Percentiles rank a stretch among this genome's conserved stretches.
phyloP scores from a whole-genome alignment of 2,888 invertebrate genomes.

The Acanthoscelides obtectus region DNA sequence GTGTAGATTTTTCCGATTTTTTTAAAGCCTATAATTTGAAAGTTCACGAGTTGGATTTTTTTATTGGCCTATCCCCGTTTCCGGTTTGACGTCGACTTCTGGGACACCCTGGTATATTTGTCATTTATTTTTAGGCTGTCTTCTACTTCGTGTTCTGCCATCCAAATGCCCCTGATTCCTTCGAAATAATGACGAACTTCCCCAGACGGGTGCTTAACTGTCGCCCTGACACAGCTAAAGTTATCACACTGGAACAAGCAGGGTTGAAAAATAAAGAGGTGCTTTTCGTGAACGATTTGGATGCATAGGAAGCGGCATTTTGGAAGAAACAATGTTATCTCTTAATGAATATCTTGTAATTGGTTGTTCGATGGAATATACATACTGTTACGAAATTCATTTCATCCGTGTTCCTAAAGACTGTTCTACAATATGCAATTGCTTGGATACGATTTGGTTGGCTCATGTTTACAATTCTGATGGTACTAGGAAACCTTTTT shows the following conservation, averaged over 20 bases:
- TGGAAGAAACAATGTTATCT: slow-evolving; percentile 3
- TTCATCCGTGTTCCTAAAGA: background rate
- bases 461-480: no score
- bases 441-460: background rate
- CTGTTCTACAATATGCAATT: background rate
- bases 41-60: no score
- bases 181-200: slow-evolving; percentile 94
- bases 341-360: slow-evolving; percentile 3
- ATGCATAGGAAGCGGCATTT: slow-evolving; percentile 55
- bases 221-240: slow-evolving; percentile 49
- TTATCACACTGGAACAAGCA: slow-evolving; percentile 63
- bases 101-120: background rate
- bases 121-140: slow-evolving; percentile 68
- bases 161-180: slow-evolving; percentile 85
- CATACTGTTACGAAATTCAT: background rate
- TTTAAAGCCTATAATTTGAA: no score
- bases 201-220: slow-evolving; percentile 80
- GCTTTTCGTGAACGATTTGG: slow-evolving; percentile 89
- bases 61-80: no score
- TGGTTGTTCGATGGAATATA: background rate
- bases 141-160: slow-evolving; percentile 96
- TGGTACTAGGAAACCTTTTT: no score
- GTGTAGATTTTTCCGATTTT: no score
- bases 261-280: slow-evolving; percentile 88
- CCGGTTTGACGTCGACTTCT: no score